Base-by-base conservation (phyloP, 2,113 vertebrate genomes). In the Charadrius vociferus region DNA sequence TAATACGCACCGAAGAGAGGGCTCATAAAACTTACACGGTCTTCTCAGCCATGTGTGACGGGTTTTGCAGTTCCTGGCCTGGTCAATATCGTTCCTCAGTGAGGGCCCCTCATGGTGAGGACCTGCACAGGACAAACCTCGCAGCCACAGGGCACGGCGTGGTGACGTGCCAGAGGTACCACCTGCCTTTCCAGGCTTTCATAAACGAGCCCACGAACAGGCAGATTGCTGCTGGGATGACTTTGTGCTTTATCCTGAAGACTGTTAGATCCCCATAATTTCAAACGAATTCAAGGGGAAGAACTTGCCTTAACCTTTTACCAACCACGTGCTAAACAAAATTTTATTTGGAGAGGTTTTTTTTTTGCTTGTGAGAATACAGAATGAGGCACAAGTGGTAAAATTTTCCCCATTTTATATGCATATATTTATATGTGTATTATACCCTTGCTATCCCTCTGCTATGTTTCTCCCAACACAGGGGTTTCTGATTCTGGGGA, bases 81-180 rank as follows among this genome's bases (percentile, higher is more conserved):
- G 9, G 8, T 32, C n/a, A 52, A 10, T 22, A 9, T 29, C 1
- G 0, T 29, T 93, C 52, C 30, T 59, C 36, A 65, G 36, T 11
- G 52, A 56, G 49, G 41, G 20, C 9, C 16, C 41, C 56, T 87
- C 45, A 11, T 1, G 5, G 39, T 53, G 49, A 24, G 47, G 24
- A 56, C 45, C 30, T 37, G 7, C 0, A 0, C 7, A 45, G 41
- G 32, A 41, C 22, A 24, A 67, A 43, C 7, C 7, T 52, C 0
- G 0, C 20, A 62, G 56, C 19, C 27, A 2, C 1, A 2, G 19
- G 68, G n/a, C 0, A 0, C 1, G 1, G 26, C 0, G 1, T 12
- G 19, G 43, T 65, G 56, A 14, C 11, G 0, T 7, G 7, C 47
- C 37, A 15, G 19, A 72, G 12, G 23, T 56, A 43, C 7, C 9